These are phyloP conservation scores for Boulengeromyrus knoepffleri DNA, from an alignment of 2,113 vertebrate species.

Conservation along the genomic window DNA sequence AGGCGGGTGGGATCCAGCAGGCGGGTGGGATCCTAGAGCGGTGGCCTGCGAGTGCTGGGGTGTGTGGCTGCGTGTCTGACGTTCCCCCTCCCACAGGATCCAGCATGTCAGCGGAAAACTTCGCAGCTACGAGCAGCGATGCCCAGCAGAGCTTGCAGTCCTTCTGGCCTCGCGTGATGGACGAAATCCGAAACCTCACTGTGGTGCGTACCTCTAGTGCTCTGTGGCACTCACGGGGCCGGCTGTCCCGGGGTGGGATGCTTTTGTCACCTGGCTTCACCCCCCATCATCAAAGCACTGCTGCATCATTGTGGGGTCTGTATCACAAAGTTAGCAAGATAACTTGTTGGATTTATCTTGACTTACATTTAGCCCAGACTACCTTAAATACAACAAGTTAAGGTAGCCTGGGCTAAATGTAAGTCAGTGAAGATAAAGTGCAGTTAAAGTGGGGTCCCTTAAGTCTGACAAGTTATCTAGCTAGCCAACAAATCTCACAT, in stretches of 20 bases:
- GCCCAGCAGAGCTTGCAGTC: conserved; percentile 95
- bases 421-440: not conserved
- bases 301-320: not conserved
- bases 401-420: not conserved
- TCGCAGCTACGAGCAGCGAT: conserved; percentile 77
- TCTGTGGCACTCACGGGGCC: not conserved
- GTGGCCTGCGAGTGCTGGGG: not conserved
- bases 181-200: conserved; percentile 92
- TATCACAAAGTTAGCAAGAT: not conserved
- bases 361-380: too few species aligned
- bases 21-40: not conserved
- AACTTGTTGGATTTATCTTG: not conserved
- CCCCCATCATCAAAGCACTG: not conserved
- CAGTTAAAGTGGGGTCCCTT: not conserved
- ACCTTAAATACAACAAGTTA: too few species aligned
- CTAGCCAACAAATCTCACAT: not conserved
- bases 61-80: conserved; percentile 7
- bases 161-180: conserved; percentile 97
- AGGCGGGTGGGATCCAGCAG: not conserved
- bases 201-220: conserved; percentile 63
- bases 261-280: not conserved
- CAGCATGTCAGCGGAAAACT: conserved; percentile 84
- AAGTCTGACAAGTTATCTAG: not conserved
- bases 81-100: conserved; percentile 46
- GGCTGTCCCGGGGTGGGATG: not conserved